These are phyloP conservation scores for Microctonus brassicae DNA, from an alignment of 2,888 invertebrate species.

Conservation along the genomic window DNA sequence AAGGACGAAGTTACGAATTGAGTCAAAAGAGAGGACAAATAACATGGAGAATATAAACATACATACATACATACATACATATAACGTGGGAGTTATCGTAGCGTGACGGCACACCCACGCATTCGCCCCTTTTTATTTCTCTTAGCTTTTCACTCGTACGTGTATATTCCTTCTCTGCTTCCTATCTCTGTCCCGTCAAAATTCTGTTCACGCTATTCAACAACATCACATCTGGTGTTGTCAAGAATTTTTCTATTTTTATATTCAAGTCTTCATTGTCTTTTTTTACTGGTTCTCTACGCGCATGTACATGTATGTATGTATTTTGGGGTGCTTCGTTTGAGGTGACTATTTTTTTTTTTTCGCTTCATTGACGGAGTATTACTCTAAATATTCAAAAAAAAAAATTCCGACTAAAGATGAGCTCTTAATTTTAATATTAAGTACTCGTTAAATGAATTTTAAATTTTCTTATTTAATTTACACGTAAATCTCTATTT, in stretches of 20 bases:
- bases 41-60: conserved; percentile 28
- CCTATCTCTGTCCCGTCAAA: conserved; percentile 15
- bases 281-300: neutral
- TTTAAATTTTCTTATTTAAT: too few species aligned
- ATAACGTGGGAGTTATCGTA: conserved; percentile 56
- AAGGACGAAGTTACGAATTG: conserved; percentile 18
- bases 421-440: too few species aligned
- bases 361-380: too few species aligned
- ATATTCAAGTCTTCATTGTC: neutral
- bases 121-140: conserved; percentile 50
- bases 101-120: conserved; percentile 62
- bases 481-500: too few species aligned
- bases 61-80: too few species aligned
- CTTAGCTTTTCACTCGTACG: conserved; percentile 5
- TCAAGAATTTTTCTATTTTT: conserved; percentile 8
- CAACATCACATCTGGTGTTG: conserved; percentile 49
- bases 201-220: conserved; percentile 7
- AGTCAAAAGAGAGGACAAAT: conserved; percentile 10
- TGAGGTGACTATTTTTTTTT: too few species aligned
- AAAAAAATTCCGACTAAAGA: too few species aligned
- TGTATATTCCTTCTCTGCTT: conserved; percentile 6
- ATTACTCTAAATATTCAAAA: too few species aligned
- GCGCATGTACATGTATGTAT: neutral
- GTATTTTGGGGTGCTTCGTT: too few species aligned
- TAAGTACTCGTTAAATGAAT: too few species aligned